Percentiles rank a stretch among this genome's conserved stretches.
Conservation (phyloP, 2,113 vertebrate genomes). For the Heterotilapia buettikoferi region DNA sequence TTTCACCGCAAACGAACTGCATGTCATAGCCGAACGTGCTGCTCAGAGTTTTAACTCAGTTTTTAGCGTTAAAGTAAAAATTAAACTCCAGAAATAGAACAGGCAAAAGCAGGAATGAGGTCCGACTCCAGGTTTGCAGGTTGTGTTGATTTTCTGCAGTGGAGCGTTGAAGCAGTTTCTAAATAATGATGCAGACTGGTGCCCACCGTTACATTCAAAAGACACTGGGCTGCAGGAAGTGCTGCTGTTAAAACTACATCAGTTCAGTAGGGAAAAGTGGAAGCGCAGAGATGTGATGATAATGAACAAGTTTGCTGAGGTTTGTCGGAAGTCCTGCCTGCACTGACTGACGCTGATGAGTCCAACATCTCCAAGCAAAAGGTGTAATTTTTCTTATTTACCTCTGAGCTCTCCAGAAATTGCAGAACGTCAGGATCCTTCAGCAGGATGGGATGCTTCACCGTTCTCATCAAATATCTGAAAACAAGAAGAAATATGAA, state of each 20-base stretch:
- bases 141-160: background rate
- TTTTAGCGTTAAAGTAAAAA: background rate
- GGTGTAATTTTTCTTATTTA: constrained; percentile 34
- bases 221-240: background rate
- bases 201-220: background rate
- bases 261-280: rapidly evolving
- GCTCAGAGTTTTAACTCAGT: background rate
- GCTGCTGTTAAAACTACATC: background rate
- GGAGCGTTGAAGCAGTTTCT: background rate
- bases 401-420: constrained; percentile 96
- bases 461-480: constrained; percentile 94
- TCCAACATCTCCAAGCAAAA: background rate
- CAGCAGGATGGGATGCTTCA: constrained; percentile 89
- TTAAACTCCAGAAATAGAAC: background rate
- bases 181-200: background rate
- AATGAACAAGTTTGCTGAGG: background rate
- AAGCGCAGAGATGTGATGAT: background rate
- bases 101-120: background rate
- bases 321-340: background rate
- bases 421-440: constrained; percentile 94
- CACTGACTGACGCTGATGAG: background rate
- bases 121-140: background rate
- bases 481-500: background rate
- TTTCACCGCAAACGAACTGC: background rate
- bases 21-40: background rate